Base-by-base conservation (phyloP, 2,797 vertebrate species). In the Coracias cyanogaster region DNA sequence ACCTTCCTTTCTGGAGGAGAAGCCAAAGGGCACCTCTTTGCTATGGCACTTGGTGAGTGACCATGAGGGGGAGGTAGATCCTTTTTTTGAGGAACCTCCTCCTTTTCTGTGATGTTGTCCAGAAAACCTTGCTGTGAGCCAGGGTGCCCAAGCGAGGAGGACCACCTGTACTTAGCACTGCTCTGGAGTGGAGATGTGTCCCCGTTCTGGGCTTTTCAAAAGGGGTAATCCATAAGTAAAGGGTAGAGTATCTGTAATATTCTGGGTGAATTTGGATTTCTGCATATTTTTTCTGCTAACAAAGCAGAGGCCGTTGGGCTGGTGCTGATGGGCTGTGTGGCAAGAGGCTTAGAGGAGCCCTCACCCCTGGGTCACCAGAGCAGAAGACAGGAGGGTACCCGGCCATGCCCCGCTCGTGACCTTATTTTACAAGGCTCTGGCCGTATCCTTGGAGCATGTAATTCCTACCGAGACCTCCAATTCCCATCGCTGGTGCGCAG, bases 81-180 rank as follows among this genome's bases (percentile, higher is more conserved):
- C 25, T 33, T 64, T 73, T 41, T 60, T 78, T 74, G 66, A 86
- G 85, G 65, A 82, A 43, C 35, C 79, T 43, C 12, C 66, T 66
- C n/a, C 69, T 91, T 82, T 60, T n/a, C 41, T 51, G 57, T 64
- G 33, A 10, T 33, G 41, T 39, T 83, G 51, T 61, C 69, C 74
- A 89, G 78, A 35, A 74, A 35, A 17, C 7, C 51, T 70, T 58
- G 2, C 18, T 22, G n/a, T 33, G 52, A 81, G 43, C 52, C 70
- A 49, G 52, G 12, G 10, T 24, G 20, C 46, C n/a, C 55, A 6
- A 2, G 60, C 67, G n/a, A 45, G 57, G 26, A 45, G 39, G 57
- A 8, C 29, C 31, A 31, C 33, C 74, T 24, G 1, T 37, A 3
- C 25, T 0, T 60, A 9, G 45, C 64, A 6, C 43, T 1, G 3